Evolutionary conservation across 2,888 invertebrate genomes (phyloP), one percentile per base, ranked within the genome.

Genomic region (Biston betularia): DNA sequence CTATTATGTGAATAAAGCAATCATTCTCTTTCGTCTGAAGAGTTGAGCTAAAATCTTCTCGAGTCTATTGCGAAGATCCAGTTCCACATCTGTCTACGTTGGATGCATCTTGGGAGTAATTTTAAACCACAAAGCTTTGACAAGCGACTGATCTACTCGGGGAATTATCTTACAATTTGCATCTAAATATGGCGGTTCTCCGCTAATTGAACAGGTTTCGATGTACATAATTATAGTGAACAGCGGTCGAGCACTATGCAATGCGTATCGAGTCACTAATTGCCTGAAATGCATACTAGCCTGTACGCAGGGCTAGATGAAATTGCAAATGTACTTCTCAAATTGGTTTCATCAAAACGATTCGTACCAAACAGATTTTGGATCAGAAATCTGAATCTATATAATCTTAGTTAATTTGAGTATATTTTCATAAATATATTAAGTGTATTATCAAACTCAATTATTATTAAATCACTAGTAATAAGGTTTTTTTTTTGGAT

Each of bases 71-170:
- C 0, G 10, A 15, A n/a, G 0, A 9, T 58, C 68, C 50, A 60
- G 65, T 62, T 59, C 33, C 59, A 64, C 12, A 56, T 65, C 62
- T n/a, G 44, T 56, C 48, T 49, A 9, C 59, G 68, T 72, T 70
- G 63, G 59, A 72, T 70, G 68, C 72, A 58, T 65, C 69, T 69
- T 64, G 69, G 68, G 72, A 72, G 71, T 75, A 76, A 76, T 78
- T 75, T 72, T 73, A 74, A 68, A 73, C 74, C 73, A 72, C 78
- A 77, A 79, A 79, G 77, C 77, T 68, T 69, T 60, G 68, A 68
- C 70, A 70, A 72, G 71, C 74, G 67, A 70, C 73, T 77, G 62
- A 78, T 73, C 70, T 71, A 66, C 61, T 70, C 70, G 64, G 63
- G 61, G 42, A 58, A 65, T 69, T 63, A 56, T 56, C 58, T 58